Evolutionary conservation across 2,113 vertebrate genomes (phyloP).

Genomic region (Calypte anna): DNA sequence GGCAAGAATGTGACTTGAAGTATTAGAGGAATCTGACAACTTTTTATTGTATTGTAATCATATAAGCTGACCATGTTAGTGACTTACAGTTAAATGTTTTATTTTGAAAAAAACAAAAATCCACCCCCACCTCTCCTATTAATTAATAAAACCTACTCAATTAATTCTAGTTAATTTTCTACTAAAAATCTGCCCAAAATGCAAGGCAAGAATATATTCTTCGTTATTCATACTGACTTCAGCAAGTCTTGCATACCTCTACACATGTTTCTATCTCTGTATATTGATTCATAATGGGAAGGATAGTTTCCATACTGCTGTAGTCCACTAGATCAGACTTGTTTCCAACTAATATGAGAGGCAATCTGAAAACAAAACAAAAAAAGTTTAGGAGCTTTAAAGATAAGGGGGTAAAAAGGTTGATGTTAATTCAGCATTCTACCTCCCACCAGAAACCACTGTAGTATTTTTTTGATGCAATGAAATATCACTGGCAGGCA

Average conservation of each 20-base stretch:
- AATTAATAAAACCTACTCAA: too few relatives aligned
- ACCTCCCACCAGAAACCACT: neutral
- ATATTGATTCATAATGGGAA: slow-evolving; percentile 99
- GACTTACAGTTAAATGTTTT: neutral
- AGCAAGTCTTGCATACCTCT: slow-evolving; percentile 82
- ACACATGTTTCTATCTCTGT: slow-evolving; percentile 98
- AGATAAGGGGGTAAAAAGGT: neutral
- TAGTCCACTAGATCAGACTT: slow-evolving; percentile 98
- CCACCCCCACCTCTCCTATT: too few relatives aligned
- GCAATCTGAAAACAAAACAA: slow-evolving; percentile 79
- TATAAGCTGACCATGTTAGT: neutral
- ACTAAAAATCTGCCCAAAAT: neutral
- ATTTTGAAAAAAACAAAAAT: neutral
- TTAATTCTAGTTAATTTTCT: neutral
- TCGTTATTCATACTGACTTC: neutral
- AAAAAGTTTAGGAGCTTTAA: slow-evolving; percentile 8
- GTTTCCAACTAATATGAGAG: slow-evolving; percentile 95
- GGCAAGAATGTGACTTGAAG: neutral
- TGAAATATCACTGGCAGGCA: neutral
- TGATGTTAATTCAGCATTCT: neutral
- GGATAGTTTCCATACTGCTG: slow-evolving; percentile 98
- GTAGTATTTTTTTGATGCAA: neutral
- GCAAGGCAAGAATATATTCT: neutral
- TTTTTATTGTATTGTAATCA: neutral
- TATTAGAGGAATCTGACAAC: neutral